phyloP scores from a whole-genome alignment of 1,140 invertebrate species.

The Schlechtendalia chinensis region DNA sequence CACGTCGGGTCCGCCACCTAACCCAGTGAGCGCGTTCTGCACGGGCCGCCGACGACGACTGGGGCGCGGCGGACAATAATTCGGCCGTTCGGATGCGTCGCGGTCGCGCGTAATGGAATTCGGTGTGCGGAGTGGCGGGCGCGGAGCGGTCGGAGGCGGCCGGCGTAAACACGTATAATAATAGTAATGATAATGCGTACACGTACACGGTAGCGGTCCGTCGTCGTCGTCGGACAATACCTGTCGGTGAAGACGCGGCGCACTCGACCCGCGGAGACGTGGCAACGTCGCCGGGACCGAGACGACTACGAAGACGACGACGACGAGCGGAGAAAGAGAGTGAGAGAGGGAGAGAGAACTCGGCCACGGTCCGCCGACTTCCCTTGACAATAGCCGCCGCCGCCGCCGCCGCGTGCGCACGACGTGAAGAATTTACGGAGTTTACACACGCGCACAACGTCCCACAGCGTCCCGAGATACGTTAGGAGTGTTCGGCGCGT shows the following conservation, averaged over 20 bases:
- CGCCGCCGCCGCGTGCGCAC: not conserved
- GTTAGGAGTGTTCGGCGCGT: no score
- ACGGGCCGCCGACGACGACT: no score
- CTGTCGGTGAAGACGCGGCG: constrained; percentile 2
- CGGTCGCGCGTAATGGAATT: constrained; percentile 21
- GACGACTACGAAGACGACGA: not conserved
- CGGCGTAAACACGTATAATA: not conserved
- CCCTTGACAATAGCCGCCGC: constrained; percentile 26
- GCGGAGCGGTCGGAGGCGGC: not conserved
- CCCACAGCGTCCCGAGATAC: no score
- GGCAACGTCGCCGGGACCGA: constrained; percentile 35
- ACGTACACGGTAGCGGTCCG: not conserved
- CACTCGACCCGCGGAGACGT: not conserved
- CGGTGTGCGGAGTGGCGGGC: not conserved
- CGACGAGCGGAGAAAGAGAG: no score
- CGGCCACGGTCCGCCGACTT: constrained; percentile 22
- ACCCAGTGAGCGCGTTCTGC: no score
- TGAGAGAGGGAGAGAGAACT: constrained; percentile 4
- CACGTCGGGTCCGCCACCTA: no score
- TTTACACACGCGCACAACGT: not conserved
- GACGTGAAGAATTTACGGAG: constrained; percentile 6
- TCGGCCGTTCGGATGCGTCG: not conserved
- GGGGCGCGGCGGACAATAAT: no score
- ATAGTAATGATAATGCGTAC: no score
- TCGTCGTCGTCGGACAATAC: not conserved